Percentiles rank a stretch among this genome's conserved stretches.
Evolutionary conservation across 2,888 invertebrate species (phyloP).

Genomic region (Sturmia bella): DNA sequence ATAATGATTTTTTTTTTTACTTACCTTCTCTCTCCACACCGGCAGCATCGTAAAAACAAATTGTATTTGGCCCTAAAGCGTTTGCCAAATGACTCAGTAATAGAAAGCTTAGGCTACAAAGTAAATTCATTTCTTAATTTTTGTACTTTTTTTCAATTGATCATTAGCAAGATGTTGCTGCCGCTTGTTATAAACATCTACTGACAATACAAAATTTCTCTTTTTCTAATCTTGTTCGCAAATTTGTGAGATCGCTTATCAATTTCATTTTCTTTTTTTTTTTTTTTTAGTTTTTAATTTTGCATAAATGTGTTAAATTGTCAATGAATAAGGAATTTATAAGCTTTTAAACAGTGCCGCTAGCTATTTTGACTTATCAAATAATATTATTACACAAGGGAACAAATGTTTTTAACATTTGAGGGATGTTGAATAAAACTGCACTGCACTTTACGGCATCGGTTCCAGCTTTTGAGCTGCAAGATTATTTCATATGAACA

Average conservation of each 20-base stretch:
- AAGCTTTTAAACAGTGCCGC: not conserved
- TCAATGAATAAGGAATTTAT: too few species aligned
- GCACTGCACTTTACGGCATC: too few species aligned
- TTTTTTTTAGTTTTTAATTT: too few species aligned
- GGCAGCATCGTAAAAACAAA: conserved; percentile 68
- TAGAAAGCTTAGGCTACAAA: conserved; percentile 45
- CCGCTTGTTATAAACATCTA: conserved; percentile 7
- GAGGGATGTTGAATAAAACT: too few species aligned
- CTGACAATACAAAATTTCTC: not conserved
- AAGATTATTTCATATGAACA: too few species aligned
- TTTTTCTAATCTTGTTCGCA: not conserved
- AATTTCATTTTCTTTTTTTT: too few species aligned
- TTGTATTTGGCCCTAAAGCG: conserved; percentile 54
- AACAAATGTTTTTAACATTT: too few species aligned
- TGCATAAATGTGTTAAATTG: not conserved
- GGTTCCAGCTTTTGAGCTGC: too few species aligned
- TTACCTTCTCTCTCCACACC: conserved; percentile 56
- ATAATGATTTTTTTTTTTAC: not conserved
- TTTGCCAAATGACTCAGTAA: conserved; percentile 38
- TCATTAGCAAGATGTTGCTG: conserved; percentile 3
- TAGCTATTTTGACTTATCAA: not conserved
- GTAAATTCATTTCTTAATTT: conserved; percentile 36
- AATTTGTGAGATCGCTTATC: conserved; percentile 35
- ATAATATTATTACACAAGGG: too few species aligned
- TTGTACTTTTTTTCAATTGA: not conserved